A percentile compares a stretch with the other conserved stretches of the same genome.
phyloP scores from a whole-genome alignment of 2,797 vertebrate genomes.

The Helarctos malayanus region DNA sequence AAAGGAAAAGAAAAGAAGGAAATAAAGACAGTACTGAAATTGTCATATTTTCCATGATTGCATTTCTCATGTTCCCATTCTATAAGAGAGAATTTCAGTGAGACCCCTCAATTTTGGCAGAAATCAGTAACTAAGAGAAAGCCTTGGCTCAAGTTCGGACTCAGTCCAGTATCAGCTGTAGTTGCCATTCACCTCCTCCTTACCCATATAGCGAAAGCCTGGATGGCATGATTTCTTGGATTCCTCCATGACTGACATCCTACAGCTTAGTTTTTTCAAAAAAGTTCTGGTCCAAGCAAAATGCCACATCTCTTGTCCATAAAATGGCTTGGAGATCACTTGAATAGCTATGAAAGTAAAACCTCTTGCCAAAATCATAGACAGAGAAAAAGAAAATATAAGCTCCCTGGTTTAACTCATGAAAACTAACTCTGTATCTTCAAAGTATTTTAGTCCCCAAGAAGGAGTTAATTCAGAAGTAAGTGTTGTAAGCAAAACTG shows the following conservation, averaged over 20 bases:
- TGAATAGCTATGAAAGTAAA: background rate
- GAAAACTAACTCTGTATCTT: conserved; percentile 16
- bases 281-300: conserved; percentile 11
- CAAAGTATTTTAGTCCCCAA: background rate
- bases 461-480: background rate
- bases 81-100: background rate
- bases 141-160: background rate
- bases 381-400: background rate
- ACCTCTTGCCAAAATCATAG: background rate
- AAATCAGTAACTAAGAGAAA: background rate
- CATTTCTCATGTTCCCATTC: background rate
- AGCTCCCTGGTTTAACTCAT: background rate
- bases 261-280: background rate
- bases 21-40: background rate
- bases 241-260: background rate
- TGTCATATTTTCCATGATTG: background rate
- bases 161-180: background rate
- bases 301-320: background rate
- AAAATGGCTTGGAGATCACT: conserved; percentile 16
- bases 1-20: background rate
- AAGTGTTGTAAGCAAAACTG: background rate
- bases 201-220: background rate
- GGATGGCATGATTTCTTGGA: background rate
- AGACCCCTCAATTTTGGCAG: background rate
- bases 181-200: background rate